phyloP scores from a whole-genome alignment of 2,888 invertebrate genomes.

The Polia nebulosa region DNA sequence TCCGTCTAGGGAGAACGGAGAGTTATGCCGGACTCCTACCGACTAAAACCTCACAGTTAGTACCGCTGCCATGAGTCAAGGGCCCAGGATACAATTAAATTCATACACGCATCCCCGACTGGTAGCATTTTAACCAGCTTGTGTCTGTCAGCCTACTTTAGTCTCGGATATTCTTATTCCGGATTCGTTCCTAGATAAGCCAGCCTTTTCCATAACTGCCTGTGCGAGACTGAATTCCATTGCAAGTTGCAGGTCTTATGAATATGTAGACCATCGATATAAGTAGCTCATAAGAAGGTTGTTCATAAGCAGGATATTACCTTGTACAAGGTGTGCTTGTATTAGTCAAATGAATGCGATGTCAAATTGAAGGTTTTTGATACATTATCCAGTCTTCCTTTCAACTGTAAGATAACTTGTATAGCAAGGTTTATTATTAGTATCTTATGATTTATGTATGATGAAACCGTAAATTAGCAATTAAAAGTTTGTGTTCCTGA shows the following conservation, averaged over 20 bases:
- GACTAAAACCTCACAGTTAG: no score
- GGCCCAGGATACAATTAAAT: no score
- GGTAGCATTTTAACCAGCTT: no score
- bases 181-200: neutral
- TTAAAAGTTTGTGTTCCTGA: neutral
- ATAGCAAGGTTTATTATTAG: conserved; percentile 22
- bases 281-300: conserved; percentile 27
- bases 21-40: no score
- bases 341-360: conserved; percentile 23
- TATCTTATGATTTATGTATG: neutral
- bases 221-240: neutral
- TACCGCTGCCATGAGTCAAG: no score
- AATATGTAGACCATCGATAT: neutral
- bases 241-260: conserved; percentile 8
- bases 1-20: no score
- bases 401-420: conserved; percentile 23
- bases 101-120: no score
- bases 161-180: neutral
- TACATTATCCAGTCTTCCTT: conserved; percentile 30
- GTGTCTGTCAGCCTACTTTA: no score
- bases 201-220: neutral
- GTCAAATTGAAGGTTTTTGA: conserved; percentile 36
- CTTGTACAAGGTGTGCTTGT: conserved; percentile 23
- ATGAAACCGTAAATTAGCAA: neutral
- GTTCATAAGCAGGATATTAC: conserved; percentile 48